Evolutionary conservation across 2,797 vertebrate genomes (phyloP).

Genomic region (Enteromius argenteus): DNA sequence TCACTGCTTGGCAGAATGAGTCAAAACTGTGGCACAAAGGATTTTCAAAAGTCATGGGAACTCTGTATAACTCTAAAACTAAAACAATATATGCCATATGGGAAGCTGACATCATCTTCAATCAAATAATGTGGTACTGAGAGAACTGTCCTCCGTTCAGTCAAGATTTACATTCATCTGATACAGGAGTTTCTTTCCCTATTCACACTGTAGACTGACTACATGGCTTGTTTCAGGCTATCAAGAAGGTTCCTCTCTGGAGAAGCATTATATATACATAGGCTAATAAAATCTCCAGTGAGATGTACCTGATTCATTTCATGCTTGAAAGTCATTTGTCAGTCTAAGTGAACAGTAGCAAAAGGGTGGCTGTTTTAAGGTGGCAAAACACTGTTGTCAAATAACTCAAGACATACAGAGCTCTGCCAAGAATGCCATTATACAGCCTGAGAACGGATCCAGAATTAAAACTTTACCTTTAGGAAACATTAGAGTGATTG

Average conservation of each 20-base stretch:
- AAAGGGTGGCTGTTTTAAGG: slow-evolving; percentile 36
- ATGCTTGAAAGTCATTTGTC: slow-evolving; percentile 64
- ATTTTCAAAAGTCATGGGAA: slow-evolving; percentile 58
- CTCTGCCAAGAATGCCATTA: slow-evolving; percentile 27
- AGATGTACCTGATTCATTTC: slow-evolving; percentile 50
- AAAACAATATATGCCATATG: slow-evolving; percentile 40
- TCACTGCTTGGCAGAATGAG: slow-evolving; percentile 13
- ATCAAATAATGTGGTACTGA: slow-evolving; percentile 54
- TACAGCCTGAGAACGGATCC: slow-evolving; percentile 1
- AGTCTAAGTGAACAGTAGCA: slow-evolving; percentile 51
- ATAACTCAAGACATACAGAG: slow-evolving; percentile 31
- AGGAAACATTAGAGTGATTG: slow-evolving; percentile 25
- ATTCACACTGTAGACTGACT: slow-evolving; percentile 42
- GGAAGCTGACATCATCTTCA: slow-evolving; percentile 54
- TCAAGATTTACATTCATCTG: slow-evolving; percentile 51
- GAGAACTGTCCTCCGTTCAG: slow-evolving; percentile 32
- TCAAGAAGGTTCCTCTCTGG: slow-evolving; percentile 59
- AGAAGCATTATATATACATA: slow-evolving; percentile 50
- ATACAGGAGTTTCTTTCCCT: slow-evolving; percentile 25
- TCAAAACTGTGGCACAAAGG: slow-evolving; percentile 5
- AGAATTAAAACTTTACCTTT: slow-evolving; percentile 26
- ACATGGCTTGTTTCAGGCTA: slow-evolving; percentile 53
- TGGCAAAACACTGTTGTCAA: slow-evolving; percentile 48
- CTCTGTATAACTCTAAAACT: slow-evolving; percentile 59
- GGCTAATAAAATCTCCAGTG: slow-evolving; percentile 40